These are phyloP conservation scores for Pygoscelis antarcticus DNA, from an alignment of 2,113 vertebrate species.

Conservation along the genomic window DNA sequence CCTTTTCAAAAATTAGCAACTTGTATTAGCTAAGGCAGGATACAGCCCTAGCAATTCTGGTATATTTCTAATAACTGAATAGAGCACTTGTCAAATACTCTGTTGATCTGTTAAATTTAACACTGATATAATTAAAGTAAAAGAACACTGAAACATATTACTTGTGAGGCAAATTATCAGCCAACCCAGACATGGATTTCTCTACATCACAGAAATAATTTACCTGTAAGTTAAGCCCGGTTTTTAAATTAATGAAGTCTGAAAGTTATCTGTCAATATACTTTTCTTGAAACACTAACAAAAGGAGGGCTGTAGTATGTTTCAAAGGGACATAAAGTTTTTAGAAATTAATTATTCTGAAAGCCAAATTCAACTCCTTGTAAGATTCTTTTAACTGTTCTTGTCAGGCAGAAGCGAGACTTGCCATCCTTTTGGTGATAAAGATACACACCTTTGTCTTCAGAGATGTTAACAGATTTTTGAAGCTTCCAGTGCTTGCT, in stretches of 20 bases:
- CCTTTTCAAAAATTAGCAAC: background rate
- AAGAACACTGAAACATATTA: background rate
- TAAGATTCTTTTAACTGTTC: background rate
- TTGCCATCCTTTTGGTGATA: background rate
- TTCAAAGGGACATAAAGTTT: background rate
- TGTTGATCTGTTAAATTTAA: background rate
- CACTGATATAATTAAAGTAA: background rate
- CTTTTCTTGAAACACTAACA: background rate
- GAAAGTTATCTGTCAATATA: background rate
- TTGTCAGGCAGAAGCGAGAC: background rate
- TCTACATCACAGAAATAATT: background rate
- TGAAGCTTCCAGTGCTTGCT: constrained; percentile 91
- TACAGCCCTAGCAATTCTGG: background rate
- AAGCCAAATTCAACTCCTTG: background rate
- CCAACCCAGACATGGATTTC: background rate
- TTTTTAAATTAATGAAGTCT: background rate
- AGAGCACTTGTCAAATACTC: background rate
- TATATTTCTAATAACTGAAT: background rate
- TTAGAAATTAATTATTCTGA: background rate
- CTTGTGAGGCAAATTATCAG: background rate
- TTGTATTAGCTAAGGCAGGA: background rate
- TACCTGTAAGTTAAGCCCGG: background rate
- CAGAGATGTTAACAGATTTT: constrained; percentile 87
- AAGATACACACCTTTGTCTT: constrained; percentile 86
- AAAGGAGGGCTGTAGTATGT: background rate